phyloP scores from a whole-genome alignment of 2,797 vertebrate species.

The Molossus alvarezi region DNA sequence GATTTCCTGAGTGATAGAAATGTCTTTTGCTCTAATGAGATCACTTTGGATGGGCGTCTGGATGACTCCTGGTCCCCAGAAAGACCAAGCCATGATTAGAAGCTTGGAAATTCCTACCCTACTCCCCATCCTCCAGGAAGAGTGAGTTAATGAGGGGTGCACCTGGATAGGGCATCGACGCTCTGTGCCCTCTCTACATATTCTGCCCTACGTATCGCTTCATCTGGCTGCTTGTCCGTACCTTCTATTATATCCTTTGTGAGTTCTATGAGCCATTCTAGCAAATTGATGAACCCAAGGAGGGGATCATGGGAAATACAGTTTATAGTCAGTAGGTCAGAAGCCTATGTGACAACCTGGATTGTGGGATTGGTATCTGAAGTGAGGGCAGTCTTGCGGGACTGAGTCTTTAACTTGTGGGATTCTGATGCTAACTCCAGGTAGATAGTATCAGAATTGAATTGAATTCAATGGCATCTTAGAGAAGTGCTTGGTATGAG shows the following conservation, averaged over 20 bases:
- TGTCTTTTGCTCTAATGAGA: conserved; percentile 2
- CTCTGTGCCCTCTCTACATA: not conserved
- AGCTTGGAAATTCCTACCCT: not conserved
- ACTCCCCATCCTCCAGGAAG: not conserved
- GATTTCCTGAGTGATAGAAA: not conserved
- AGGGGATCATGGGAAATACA: not conserved
- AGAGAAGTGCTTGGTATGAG: not conserved
- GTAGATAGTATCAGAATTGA: not conserved
- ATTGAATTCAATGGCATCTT: not conserved
- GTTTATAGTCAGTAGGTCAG: not conserved
- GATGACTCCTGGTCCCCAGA: not conserved
- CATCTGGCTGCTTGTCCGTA: not conserved
- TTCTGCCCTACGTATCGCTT: not conserved
- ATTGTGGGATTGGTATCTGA: not conserved
- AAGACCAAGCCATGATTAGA: not conserved
- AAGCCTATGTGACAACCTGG: not conserved
- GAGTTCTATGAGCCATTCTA: not conserved
- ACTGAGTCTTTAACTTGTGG: not conserved
- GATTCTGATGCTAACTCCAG: not conserved
- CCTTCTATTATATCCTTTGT: not conserved
- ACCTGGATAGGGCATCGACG: fast-evolving
- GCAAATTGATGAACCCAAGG: not conserved
- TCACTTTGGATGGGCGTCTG: not conserved
- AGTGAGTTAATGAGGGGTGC: not conserved
- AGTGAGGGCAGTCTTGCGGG: not conserved